Evolutionary conservation across 2,888 invertebrate genomes (phyloP), one percentile per base, ranked within the genome.

Genomic region (Anticlea derivata): DNA sequence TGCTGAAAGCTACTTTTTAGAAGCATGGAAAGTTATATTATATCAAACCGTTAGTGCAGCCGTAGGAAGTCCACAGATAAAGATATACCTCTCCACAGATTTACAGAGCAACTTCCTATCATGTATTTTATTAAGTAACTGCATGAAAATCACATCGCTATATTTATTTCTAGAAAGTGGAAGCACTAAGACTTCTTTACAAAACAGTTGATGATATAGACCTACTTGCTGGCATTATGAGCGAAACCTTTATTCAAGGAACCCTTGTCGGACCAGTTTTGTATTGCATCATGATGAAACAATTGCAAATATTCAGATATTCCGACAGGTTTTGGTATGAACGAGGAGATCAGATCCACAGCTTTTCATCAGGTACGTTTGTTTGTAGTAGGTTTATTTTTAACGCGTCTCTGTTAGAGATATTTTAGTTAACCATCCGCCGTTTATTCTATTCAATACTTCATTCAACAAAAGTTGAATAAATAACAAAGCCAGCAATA

Each of bases 311-410:
- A 11, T 77, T 80, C 47, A 67, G 75, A 34, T 82, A 65, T 34
- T 75, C 81, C 0, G 84, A 86, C 43, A 63, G 84, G 12, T 84
- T 84, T 54, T 86, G 84, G 85, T 84, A 73, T 29, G 85, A 86
- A 41, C 75, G 85, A 47, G 83, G 84, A 0, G 78, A 84, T 43
- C 83, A 86, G 53, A 59, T 73, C 7, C 85, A 86, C 47, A 85
- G 86, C 43, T 74, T 85, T 10, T 73, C 70, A 35, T 57, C 73
- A 29, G 57, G 86, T 86, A 63, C 68, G 79, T 69, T 17, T 13
- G 11, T 40, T n/a, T n/a, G n/a, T n/a, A n/a, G n/a, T n/a, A n/a
- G n/a, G n/a, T n/a, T n/a, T n/a, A n/a, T n/a, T n/a, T n/a, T n/a
- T n/a, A 24, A 17, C 17, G 17, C 17, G 17, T 17, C 17, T 4